These are phyloP conservation scores for Calameuta idolon DNA, from an alignment of 2,888 invertebrate genomes.

Conservation along the genomic window DNA sequence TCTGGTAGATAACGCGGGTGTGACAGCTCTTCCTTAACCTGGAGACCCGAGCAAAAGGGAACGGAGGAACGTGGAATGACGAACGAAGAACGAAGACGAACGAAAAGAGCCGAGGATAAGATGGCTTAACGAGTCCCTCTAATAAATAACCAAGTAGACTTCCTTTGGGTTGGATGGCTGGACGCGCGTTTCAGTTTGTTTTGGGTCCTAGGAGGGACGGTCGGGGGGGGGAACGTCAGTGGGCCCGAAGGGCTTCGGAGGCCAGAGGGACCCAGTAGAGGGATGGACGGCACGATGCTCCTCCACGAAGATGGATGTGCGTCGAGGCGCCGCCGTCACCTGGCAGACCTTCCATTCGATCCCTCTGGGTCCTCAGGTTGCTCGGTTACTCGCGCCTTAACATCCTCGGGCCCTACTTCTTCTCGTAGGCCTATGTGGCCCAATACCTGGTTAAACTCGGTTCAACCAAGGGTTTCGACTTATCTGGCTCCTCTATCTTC, in stretches of 20 bases:
- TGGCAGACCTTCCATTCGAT: slow-evolving; percentile 41
- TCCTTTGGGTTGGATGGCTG: slow-evolving; percentile 23
- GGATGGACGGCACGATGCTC: slow-evolving; percentile 22
- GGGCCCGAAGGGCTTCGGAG: slow-evolving; percentile 25
- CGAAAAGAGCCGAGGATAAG: slow-evolving; percentile 41
- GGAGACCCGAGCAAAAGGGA: slow-evolving; percentile 22
- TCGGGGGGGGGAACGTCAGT: slow-evolving; percentile 9
- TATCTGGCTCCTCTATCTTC: slow-evolving; percentile 61
- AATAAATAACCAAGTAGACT: slow-evolving; percentile 54
- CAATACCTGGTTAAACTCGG: slow-evolving; percentile 34
- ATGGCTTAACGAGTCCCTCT: slow-evolving; percentile 58
- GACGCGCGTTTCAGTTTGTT: neutral
- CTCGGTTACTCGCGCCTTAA: slow-evolving; percentile 6
- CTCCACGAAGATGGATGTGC: slow-evolving; percentile 62
- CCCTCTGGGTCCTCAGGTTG: slow-evolving; percentile 7
- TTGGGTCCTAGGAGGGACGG: neutral
- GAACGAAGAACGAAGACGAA: neutral
- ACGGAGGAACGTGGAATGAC: slow-evolving; percentile 5
- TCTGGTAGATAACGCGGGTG: slow-evolving; percentile 52
- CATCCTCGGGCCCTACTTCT: slow-evolving; percentile 1
- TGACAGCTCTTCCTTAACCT: slow-evolving; percentile 50
- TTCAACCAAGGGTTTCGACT: slow-evolving; percentile 50
- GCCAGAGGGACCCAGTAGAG: slow-evolving; percentile 38
- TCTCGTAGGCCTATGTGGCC: neutral
- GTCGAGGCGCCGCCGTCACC: slow-evolving; percentile 65